A percentile compares a stretch with the other conserved stretches of the same genome.
phyloP scores from a whole-genome alignment of 2,888 invertebrate genomes.

The Papilio demoleus region DNA sequence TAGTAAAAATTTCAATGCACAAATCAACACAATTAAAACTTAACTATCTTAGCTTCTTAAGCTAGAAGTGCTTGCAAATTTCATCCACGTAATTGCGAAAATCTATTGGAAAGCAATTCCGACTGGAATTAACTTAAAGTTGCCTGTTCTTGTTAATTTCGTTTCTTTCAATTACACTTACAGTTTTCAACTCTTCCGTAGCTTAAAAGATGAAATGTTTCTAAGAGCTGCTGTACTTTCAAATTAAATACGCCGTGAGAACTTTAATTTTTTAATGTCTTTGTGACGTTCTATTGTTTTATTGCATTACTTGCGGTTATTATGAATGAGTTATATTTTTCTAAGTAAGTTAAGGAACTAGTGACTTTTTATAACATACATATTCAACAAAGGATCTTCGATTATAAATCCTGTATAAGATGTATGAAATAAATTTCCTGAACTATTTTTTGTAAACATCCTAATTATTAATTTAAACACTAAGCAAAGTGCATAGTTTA shows the following conservation, averaged over 20 bases:
- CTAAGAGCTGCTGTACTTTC: background rate
- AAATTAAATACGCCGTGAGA: background rate
- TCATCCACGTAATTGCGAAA: constrained; percentile 27
- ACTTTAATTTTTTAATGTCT: background rate
- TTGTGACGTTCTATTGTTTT: background rate
- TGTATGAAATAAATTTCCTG: too few relatives aligned
- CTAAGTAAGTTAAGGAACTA: too few relatives aligned
- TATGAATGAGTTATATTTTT: background rate
- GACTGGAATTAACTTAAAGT: constrained; percentile 27
- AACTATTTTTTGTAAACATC: too few relatives aligned
- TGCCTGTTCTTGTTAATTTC: constrained; percentile 25
- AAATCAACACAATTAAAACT: background rate
- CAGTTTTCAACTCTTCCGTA: constrained; percentile 7
- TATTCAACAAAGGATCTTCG: too few relatives aligned
- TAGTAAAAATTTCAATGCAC: too few relatives aligned
- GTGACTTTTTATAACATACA: background rate
- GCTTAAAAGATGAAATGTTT: constrained; percentile 21
- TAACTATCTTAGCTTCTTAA: constrained; percentile 1
- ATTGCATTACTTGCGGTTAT: background rate
- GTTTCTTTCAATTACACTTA: constrained; percentile 22
- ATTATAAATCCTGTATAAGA: too few relatives aligned
- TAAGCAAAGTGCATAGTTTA: too few relatives aligned
- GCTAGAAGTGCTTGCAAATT: constrained; percentile 12
- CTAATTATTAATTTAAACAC: too few relatives aligned
- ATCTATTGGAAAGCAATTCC: constrained; percentile 33